Evolutionary conservation across 1,140 invertebrate species (phyloP), one percentile per base, ranked within the genome.

Genomic region (Zaprionus kolodkinae): DNA sequence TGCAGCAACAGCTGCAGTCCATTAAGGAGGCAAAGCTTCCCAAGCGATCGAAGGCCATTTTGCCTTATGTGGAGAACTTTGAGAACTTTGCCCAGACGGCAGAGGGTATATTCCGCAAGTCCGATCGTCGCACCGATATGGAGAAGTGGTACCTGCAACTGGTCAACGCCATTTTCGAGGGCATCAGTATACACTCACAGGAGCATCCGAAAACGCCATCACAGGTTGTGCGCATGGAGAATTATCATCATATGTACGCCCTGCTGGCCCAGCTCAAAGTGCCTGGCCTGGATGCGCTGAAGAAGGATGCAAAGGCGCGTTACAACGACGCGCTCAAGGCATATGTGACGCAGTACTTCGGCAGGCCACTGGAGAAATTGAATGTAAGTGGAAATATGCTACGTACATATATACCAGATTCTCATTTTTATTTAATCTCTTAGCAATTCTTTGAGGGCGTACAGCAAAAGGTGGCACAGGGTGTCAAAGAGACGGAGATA

Each of bases 191-290:
- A 15, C 96, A 98, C 76, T 95, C 97, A 33, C 94, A 94, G 62
- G 97, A 98, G 84, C 98, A 99, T 92, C 95, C 96, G 67, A 99
- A 98, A 94, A 99, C 98, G 25, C 99, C 98, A 13, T 95, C 95
- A 57, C 97, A 99, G 94, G 98, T 99, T 50, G 95, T 99, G 40
- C 97, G 97, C 93, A 97, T 99, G 96, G 97, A 99, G 94, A 99
- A 99, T 93, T 99, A 97, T 93, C 98, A 99, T 94, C 96, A 98
- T 91, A 95, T 99, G 83, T 96, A 97, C 92, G 97, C 96, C 17
- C 93, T 97, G 55, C 93, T 99, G 60, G 97, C 97, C 2, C 96
- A 97, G 92, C 93, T 99, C 38, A 99, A 99, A 94, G 97, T 99
- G 76, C 93, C 95, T 9, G 97, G 97, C 65, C 94, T 99, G 91